Base-by-base conservation (phyloP, 1,140 invertebrate genomes). In the Drosophila persimilis region DNA sequence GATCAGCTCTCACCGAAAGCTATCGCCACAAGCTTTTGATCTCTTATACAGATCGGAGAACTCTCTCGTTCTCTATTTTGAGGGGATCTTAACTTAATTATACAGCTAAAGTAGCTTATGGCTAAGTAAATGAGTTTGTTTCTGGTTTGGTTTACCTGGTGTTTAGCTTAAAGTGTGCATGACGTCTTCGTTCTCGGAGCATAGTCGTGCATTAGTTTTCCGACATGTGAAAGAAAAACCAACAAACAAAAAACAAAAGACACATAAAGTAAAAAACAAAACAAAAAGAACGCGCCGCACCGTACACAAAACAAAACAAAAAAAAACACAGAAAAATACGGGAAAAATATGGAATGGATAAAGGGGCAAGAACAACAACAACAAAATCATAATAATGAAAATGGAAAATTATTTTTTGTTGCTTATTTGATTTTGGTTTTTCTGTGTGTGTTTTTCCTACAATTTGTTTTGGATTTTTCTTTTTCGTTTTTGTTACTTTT, bases 111-210 rank as follows among this genome's bases (percentile, higher is more conserved):
- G 9, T 13, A 39, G 44, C 59, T 66, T 53, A 53, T 13, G 22
- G 26, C 45, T 62, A 69, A 39, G 48, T 44, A 65, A 46, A 45
- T 9, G 31, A 78, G 31, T 59, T 50, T 67, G 29, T 55, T 64
- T 58, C 3, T 13, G n/a, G 39, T 50, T 63, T 39, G 26, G 66
- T 57, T 91, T 91, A 91, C 90, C 90, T 91, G 79, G 65, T 89
- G 71, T 91, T 91, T 86, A 91, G 90, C 75, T 91, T 91, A 80
- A 79, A 91, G 85, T 91, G 84, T 67, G 90, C 90, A 91, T 91
- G 90, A 77, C 90, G 90, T 91, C 90, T 91, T 91, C 90, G 90
- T 89, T 91, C 90, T 91, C 90, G 90, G 70, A 91, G 88, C 90
- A 91, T 91, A 88, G 85, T 89, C 79, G 85, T 89, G 73, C 66